phyloP scores from a whole-genome alignment of 2,113 vertebrate genomes.

The Leuciscus idus region DNA sequence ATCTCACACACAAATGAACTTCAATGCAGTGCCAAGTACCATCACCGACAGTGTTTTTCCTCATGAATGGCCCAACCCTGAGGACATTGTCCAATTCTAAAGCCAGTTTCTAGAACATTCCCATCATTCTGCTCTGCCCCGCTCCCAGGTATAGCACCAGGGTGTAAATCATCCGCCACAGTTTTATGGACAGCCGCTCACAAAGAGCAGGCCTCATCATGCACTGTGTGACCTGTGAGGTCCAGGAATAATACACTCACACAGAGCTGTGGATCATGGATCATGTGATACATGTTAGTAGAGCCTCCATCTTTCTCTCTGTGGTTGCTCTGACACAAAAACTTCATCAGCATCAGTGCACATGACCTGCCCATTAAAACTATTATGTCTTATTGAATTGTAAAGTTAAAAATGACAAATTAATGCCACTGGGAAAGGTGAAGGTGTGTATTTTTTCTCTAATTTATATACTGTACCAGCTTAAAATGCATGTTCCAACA shows the following conservation, averaged over 20 bases:
- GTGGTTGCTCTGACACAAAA: background rate
- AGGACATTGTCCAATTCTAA: constrained; percentile 44
- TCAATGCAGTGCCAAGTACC: no score
- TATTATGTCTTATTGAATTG: background rate
- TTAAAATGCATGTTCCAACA: no score
- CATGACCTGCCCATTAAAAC: background rate
- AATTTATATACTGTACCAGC: background rate
- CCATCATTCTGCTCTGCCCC: background rate
- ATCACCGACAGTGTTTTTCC: background rate
- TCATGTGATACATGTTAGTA: background rate
- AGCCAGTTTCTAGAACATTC: constrained; percentile 48
- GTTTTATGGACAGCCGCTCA: background rate
- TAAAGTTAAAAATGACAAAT: background rate
- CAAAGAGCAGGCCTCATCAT: background rate
- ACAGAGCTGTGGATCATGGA: background rate
- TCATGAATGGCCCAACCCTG: constrained; percentile 27
- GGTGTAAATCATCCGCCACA: constrained; percentile 7
- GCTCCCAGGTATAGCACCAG: constrained; percentile 22
- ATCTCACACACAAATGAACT: background rate
- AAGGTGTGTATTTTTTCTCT: no score
- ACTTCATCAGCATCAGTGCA: background rate
- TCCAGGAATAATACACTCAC: constrained; percentile 14
- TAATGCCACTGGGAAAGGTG: no score
- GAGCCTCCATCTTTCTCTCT: background rate
- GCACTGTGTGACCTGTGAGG: background rate